These are phyloP conservation scores for Spilosoma lubricipeda DNA, from an alignment of 2,888 invertebrate genomes.

Conservation along the genomic window DNA sequence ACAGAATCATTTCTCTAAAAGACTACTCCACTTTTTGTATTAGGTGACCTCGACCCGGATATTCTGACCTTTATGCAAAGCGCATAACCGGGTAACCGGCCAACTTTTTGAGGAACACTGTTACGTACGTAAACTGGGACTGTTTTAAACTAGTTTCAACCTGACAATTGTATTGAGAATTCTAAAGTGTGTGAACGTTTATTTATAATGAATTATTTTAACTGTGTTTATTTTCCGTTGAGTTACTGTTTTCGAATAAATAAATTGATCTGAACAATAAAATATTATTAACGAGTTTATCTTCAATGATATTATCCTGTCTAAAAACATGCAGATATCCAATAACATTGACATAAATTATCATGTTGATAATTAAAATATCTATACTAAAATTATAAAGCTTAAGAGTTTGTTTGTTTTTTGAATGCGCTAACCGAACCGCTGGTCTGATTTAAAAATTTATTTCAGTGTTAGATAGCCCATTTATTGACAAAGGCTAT, in stretches of 20 bases:
- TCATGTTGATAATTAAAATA: too few species aligned
- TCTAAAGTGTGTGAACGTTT: slow-evolving; percentile 30
- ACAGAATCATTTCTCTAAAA: slow-evolving; percentile 9
- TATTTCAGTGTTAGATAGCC: too few species aligned
- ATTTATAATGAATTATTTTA: slow-evolving; percentile 36
- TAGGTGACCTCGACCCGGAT: slow-evolving; percentile 15
- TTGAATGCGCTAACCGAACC: too few species aligned
- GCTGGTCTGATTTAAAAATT: too few species aligned
- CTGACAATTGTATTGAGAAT: slow-evolving; percentile 42
- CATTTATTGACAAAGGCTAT: too few species aligned
- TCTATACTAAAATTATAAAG: too few species aligned
- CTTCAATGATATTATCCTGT: too few species aligned
- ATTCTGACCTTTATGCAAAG: slow-evolving; percentile 37
- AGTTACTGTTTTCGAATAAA: not conserved
- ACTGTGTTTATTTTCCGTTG: slow-evolving; percentile 15
- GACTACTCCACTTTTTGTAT: slow-evolving; percentile 5
- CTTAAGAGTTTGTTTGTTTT: too few species aligned
- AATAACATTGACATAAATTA: too few species aligned
- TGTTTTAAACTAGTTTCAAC: slow-evolving; percentile 44
- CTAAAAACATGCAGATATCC: too few species aligned
- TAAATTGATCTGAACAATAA: not conserved
- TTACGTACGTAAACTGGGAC: slow-evolving; percentile 28
- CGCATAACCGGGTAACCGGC: slow-evolving; percentile 34
- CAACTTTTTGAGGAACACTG: slow-evolving; percentile 43
- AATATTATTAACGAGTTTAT: not conserved